Evolutionary conservation across 2,797 vertebrate species (phyloP), one percentile per base, ranked within the genome.

Genomic region (Naso thynnoides): DNA sequence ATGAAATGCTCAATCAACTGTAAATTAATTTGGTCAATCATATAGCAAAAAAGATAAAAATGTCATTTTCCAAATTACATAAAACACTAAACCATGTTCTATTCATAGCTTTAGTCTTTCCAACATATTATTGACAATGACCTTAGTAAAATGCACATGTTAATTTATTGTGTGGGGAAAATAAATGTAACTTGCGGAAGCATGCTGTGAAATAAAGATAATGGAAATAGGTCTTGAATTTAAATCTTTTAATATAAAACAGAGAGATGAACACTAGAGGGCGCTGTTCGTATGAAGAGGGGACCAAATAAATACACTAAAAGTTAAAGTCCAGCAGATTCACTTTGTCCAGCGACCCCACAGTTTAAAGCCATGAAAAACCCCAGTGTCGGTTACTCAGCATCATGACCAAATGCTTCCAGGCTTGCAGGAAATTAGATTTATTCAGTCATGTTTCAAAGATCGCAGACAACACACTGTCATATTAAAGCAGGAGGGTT

Each of bases 211-310:
- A 27, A 64, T 36, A 0, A 6, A 58, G 53, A 18, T 7, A 33
- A 0, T 21, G 1, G 2, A 2, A 44, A 11, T 14, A 31, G 44
- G 8, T 41, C 1, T 26, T 21, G 18, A 55, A 49, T 19, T 13
- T n/a, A 23, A 6, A 42, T 18, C 0, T 26, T 29, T n/a, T 14
- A 13, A n/a, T 14, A 8, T 39, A 0, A 21, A 23, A 15, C 27
- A 55, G 3, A 16, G 14, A 16, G 13, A 6, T 10, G 3, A 10
- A 69, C 90, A 78, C 16, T 38, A 89, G 91, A 86, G 83, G 86
- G 78, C 63, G 75, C 74, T 86, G 73, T 83, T 71, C 69, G 26
- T 31, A 48, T 27, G 23, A 8, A n/a, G 16, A 82, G 39, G 1
- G 47, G 44, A 49, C 9, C 23, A 62, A 29, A 26, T 44, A 36